A percentile compares a stretch with the other conserved stretches of the same genome.
These are phyloP conservation scores for Muntiacus reevesi DNA, from an alignment of 2,113 vertebrate species.

Conservation along the genomic window DNA sequence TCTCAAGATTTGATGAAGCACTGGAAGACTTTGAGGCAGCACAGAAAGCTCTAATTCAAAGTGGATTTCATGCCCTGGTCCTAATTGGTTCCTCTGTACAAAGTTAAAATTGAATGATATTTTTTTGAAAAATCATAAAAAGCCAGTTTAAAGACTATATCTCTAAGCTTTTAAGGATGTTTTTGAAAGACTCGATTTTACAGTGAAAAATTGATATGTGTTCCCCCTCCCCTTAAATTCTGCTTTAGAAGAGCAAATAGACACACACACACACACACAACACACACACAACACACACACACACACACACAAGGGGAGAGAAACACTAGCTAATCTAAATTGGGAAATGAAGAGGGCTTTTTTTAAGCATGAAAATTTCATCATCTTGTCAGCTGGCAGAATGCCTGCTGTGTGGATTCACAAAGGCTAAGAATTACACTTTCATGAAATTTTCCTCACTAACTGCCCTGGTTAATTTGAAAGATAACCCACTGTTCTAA, in stretches of 20 bases:
- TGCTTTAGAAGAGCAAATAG: constrained; percentile 79
- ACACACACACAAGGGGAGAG: constrained; percentile 73
- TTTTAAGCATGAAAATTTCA: constrained; percentile 92
- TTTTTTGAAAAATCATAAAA: constrained; percentile 51
- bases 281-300: neutral
- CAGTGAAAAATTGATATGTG: constrained; percentile 75
- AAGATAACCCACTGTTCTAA: constrained; percentile 93
- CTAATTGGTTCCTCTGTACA: constrained; percentile 36
- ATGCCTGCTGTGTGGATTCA: constrained; percentile 92
- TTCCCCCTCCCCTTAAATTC: constrained; percentile 64
- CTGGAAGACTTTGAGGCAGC: constrained; percentile 39
- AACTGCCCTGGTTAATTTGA: constrained; percentile 93
- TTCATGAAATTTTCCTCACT: constrained; percentile 92
- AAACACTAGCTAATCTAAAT: constrained; percentile 90
- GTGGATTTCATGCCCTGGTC: constrained; percentile 12
- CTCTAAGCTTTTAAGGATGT: constrained; percentile 66
- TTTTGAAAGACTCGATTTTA: constrained; percentile 72
- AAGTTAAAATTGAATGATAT: constrained; percentile 49
- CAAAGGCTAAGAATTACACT: constrained; percentile 93
- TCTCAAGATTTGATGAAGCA: neutral
- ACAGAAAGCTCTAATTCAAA: constrained; percentile 33
- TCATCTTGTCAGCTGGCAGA: constrained; percentile 92
- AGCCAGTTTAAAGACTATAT: constrained; percentile 46
- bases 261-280: constrained; percentile 30
- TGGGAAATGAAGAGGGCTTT: constrained; percentile 89